Percentiles rank a stretch among this genome's conserved stretches.
phyloP scores from a whole-genome alignment of 1,140 invertebrate species.

The Zaprionus africanus region DNA sequence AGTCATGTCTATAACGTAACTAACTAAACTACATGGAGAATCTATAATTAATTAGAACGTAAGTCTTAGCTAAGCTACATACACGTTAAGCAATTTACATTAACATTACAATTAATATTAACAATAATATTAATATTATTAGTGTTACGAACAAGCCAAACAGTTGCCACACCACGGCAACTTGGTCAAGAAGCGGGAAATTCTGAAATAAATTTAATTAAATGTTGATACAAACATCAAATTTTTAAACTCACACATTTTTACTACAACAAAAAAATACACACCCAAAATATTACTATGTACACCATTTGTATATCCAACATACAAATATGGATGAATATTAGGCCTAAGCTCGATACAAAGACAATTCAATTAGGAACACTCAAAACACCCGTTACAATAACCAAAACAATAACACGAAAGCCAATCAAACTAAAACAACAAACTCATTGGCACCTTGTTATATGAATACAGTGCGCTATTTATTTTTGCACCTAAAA shows the following conservation, averaged over 20 bases:
- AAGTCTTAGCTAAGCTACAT: slow-evolving; percentile 66
- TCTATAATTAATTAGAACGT: slow-evolving; percentile 60
- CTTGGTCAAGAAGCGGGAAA: slow-evolving; percentile 72
- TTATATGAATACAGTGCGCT: slow-evolving; percentile 10
- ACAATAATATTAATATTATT: slow-evolving; percentile 46
- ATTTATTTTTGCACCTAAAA: background rate
- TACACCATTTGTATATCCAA: slow-evolving; percentile 35
- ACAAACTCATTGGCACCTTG: slow-evolving; percentile 25
- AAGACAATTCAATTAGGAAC: slow-evolving; percentile 63
- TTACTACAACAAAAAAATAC: slow-evolving; percentile 53
- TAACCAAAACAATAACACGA: slow-evolving; percentile 26
- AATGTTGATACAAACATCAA: slow-evolving; percentile 63
- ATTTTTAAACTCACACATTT: slow-evolving; percentile 74
- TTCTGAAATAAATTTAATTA: slow-evolving; percentile 80
- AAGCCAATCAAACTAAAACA: slow-evolving; percentile 8
- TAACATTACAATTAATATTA: slow-evolving; percentile 49
- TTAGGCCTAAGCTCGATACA: slow-evolving; percentile 19
- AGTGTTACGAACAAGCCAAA: slow-evolving; percentile 46
- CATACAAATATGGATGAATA: slow-evolving; percentile 38
- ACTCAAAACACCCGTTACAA: slow-evolving; percentile 21
- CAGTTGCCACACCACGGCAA: slow-evolving; percentile 40
- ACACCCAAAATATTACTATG: slow-evolving; percentile 32
- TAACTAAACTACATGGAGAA: slow-evolving; percentile 55
- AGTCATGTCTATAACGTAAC: slow-evolving; percentile 48
- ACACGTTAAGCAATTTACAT: slow-evolving; percentile 52